These are phyloP conservation scores for Aegotheles bennettii DNA, from an alignment of 2,113 vertebrate genomes.

Conservation along the genomic window DNA sequence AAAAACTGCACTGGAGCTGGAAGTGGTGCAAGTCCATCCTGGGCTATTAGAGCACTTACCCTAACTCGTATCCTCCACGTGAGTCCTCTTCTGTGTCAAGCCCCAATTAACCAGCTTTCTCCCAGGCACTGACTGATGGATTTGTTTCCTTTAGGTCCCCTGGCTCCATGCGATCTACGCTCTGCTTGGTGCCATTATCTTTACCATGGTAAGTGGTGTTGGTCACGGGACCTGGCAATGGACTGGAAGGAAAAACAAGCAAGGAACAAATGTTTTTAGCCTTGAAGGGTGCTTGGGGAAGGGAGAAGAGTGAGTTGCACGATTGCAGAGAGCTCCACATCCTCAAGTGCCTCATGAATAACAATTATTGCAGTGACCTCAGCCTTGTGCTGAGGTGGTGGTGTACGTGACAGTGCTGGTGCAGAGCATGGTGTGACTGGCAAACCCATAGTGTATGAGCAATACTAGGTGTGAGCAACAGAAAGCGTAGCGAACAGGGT, in stretches of 20 bases:
- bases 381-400: accelerated
- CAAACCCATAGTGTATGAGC: not conserved
- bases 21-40: not conserved
- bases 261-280: not conserved
- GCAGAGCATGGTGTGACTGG: not conserved
- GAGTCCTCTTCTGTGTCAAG: not conserved
- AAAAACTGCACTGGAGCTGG: not conserved
- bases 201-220: conserved; percentile 82
- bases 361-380: not conserved
- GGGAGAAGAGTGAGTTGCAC: accelerated
- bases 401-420: not conserved
- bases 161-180: conserved; percentile 86
- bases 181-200: conserved; percentile 84
- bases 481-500: not conserved
- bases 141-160: conserved; percentile 75
- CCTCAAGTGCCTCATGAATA: not conserved
- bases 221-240: not conserved
- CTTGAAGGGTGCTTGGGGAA: not conserved
- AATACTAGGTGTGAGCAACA: not conserved
- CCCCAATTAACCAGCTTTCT: not conserved
- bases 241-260: not conserved
- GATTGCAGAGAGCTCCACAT: not conserved
- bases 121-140: not conserved
- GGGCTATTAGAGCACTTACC: not conserved
- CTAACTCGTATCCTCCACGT: accelerated